A percentile compares a stretch with the other conserved stretches of the same genome.
phyloP scores from a whole-genome alignment of 30 jellyfish, hydroid and myxozoan genomes.

The Clytia hemisphaerica region DNA sequence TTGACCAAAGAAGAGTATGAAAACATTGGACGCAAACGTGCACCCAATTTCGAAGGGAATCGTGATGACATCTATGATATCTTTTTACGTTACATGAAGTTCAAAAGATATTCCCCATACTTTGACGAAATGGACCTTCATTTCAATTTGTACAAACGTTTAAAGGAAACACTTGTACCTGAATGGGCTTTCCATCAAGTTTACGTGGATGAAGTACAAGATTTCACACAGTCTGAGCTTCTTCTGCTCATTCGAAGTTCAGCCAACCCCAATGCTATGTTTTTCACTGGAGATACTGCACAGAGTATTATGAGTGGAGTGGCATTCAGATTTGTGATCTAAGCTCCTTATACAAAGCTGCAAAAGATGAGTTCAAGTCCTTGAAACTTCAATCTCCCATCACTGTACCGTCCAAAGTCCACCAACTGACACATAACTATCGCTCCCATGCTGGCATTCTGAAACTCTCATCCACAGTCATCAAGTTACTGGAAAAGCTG shows the following conservation, averaged over 20 bases:
- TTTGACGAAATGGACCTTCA: conserved; percentile 65
- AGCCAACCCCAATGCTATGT: conserved; percentile 62
- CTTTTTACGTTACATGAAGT: conserved; percentile 40
- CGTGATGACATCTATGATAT: conserved; percentile 51
- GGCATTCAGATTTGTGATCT: conserved; percentile 75
- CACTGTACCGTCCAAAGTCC: conserved; percentile 44
- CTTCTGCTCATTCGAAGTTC: conserved; percentile 54
- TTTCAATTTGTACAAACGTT: conserved; percentile 49
- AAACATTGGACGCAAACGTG: conserved; percentile 62
- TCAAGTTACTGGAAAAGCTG: conserved; percentile 39
- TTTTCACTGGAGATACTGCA: conserved; percentile 90
- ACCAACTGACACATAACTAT: conserved; percentile 66
- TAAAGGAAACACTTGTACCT: conserved; percentile 16
- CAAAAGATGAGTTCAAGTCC: conserved; percentile 33
- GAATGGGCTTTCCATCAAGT: conserved; percentile 67
- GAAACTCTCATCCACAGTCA: conserved; percentile 54
- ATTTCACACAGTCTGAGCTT: conserved; percentile 78
- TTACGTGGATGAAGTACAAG: conserved; percentile 85
- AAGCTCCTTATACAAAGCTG: conserved; percentile 43
- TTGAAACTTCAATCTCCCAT: too few species aligned
- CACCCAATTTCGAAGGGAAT: conserved; percentile 72
- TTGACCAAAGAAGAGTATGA: conserved; percentile 48
- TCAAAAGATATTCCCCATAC: conserved; percentile 19
- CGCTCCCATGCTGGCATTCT: conserved; percentile 83
- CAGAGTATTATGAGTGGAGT: conserved; percentile 84